Evolutionary conservation across 2,888 invertebrate species (phyloP).

Genomic region (Lottia gigantea): DNA sequence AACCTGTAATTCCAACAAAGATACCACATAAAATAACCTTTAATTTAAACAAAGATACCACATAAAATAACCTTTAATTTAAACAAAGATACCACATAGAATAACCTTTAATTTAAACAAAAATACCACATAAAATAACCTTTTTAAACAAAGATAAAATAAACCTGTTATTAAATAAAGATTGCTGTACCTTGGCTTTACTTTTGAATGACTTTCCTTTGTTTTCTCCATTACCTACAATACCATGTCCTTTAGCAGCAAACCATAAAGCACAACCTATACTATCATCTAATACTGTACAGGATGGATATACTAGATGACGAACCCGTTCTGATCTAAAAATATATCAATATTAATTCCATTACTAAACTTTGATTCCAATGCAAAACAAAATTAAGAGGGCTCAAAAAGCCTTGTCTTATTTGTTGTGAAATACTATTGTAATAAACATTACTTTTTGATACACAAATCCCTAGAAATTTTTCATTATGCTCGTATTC

Average conservation of each 20-base stretch:
- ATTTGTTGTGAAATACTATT: too few species aligned
- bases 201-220: constrained; percentile 44
- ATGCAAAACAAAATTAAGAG: too few species aligned
- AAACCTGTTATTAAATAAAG: too few species aligned
- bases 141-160: constrained; percentile 63
- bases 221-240: constrained; percentile 41
- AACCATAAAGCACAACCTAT: constrained; percentile 94
- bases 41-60: constrained; percentile 75
- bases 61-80: constrained; percentile 78
- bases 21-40: constrained; percentile 87
- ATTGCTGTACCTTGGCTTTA: constrained; percentile 55
- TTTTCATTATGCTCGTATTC: too few species aligned
- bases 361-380: too few species aligned
- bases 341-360: constrained; percentile 12
- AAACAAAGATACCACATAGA: constrained; percentile 80
- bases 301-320: constrained; percentile 85
- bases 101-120: constrained; percentile 74
- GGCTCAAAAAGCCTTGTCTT: too few species aligned
- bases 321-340: constrained; percentile 64
- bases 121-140: constrained; percentile 85
- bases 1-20: constrained; percentile 72
- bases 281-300: constrained; percentile 93
- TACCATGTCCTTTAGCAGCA: constrained; percentile 81
- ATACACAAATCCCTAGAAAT: too few species aligned
- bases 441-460: too few species aligned